Evolutionary conservation across 2,113 vertebrate species (phyloP), one percentile per base, ranked within the genome.

Genomic region (Pan paniscus): DNA sequence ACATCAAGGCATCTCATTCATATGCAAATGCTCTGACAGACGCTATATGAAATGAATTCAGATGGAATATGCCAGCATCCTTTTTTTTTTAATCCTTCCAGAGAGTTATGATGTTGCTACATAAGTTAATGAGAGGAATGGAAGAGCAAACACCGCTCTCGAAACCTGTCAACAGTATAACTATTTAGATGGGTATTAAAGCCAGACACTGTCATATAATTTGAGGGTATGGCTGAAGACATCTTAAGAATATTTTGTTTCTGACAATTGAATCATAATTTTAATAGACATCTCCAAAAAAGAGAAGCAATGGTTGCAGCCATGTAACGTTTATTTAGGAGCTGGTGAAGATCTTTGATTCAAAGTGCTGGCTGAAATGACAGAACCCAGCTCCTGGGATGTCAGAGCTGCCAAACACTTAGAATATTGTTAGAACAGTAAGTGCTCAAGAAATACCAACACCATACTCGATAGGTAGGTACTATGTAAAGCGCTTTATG

Each of bases 171-270:
- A 98, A 93, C 82, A 90, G 16, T 23, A 2, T 52, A 93, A 94
- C 94, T 90, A 46, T 95, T 97, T 94, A 89, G 97, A 84, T 93
- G 89, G 82, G 96, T 97, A 76, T 85, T 98, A 98, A 98, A 96
- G 94, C 94, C 95, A 97, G 93, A 91, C 79, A 57, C 86, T 98
- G 96, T 92, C 98, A 96, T 97, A 98, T 96, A 98, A 98, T 98
- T 94, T 96, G 93, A 97, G 95, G 6, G 96, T 14, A 17, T 92
- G 97, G 84, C 93, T 98, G 96, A 92, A 92, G 97, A 98, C 84
- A 94, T 93, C 96, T 98, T 98, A 96, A 92, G 93, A 96, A 94
- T 97, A 83, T 97, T 98, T 98, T 98, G 97, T 98, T 98, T 96
- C 94, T 97, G 97, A 98, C 75, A 98, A 98, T 93, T 83, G 97